Percentiles rank a stretch among this genome's conserved stretches.
phyloP scores from a whole-genome alignment of 2,888 invertebrate species.

The Tenthredo mesomela region DNA sequence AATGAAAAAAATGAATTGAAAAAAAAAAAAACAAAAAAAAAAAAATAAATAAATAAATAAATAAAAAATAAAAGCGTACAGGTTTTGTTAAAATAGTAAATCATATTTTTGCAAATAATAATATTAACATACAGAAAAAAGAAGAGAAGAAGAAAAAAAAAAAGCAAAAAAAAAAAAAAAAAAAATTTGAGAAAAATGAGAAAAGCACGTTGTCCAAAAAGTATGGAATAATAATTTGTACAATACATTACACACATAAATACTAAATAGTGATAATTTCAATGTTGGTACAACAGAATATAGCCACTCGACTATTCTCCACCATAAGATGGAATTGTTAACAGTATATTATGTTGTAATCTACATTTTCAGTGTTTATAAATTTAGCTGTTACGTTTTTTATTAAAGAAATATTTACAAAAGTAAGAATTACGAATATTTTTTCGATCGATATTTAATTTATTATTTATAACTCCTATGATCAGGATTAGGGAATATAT shows the following conservation, averaged over 20 bases:
- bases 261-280: conserved; percentile 70
- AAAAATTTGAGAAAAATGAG: conserved; percentile 58
- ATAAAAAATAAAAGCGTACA: conserved; percentile 41
- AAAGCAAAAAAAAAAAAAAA: conserved; percentile 55
- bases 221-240: conserved; percentile 75
- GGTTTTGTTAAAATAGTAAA: conserved; percentile 69
- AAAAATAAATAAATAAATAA: not conserved
- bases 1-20: not conserved
- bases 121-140: conserved; percentile 60
- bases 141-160: not conserved
- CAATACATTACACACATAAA: conserved; percentile 67
- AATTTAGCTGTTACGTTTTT: conserved; percentile 73
- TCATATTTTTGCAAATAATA: conserved; percentile 72
- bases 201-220: conserved; percentile 74
- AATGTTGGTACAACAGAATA: conserved; percentile 74
- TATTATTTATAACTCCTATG: conserved; percentile 57
- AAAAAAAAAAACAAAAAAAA: conserved; percentile 26
- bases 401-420: conserved; percentile 72
- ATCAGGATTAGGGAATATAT: conserved; percentile 15
- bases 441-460: conserved; percentile 67
- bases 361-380: conserved; percentile 75
- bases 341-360: conserved; percentile 74
- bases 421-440: conserved; percentile 68
- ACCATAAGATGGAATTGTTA: conserved; percentile 73
- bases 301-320: conserved; percentile 69